Base-by-base conservation (phyloP, 2,113 vertebrate genomes). In the Vireo altiloquus region DNA sequence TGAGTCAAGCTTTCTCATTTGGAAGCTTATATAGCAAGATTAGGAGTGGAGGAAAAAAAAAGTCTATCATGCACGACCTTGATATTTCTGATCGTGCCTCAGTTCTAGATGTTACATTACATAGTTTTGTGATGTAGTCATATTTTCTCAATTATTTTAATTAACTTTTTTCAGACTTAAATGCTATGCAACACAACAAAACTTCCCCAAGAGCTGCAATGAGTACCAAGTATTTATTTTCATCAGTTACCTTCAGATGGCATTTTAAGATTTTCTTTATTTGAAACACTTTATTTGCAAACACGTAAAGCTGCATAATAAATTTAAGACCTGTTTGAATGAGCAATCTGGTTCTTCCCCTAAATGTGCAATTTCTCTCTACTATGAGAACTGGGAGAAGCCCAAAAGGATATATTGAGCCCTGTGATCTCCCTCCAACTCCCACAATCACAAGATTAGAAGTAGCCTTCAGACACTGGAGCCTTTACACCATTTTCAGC, bases 1-100 rank as follows among this genome's bases (percentile, higher is more conserved):
- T 87, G 18, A 68, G 23, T 37, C 37, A 82, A 85, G 49, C 21
- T 30, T 85, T 69, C 37, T 76, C 13, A 75, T 68, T 42, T 47
- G 17, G 39, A 90, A 75, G 20, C 5, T 78, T 66, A 47, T 6
- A 35, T 70, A 92, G 5, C 24, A 52, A 59, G 13, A 74, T 31
- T 31, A 7, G 13, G 10, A 14, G 15, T 4, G 4, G 0, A 3
- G 2, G 13, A 1, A 2, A 13, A 13, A 0, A 39, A 21, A 21
- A n/a, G 49, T 4, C 25, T 27, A 22, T 11, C 11, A n/a, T 0
- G 0, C 12, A 52, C 24, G 7, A 64, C 24, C 33, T 19, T 33
- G 4, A 14, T 15, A 72, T 9, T 80, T 70, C 53, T 60, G 21
- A 86, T 57, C 11, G 37, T 42, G 22, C 27, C 44, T 53, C 15